phyloP scores from a whole-genome alignment of 2,113 vertebrate species.

The Procavia capensis region DNA sequence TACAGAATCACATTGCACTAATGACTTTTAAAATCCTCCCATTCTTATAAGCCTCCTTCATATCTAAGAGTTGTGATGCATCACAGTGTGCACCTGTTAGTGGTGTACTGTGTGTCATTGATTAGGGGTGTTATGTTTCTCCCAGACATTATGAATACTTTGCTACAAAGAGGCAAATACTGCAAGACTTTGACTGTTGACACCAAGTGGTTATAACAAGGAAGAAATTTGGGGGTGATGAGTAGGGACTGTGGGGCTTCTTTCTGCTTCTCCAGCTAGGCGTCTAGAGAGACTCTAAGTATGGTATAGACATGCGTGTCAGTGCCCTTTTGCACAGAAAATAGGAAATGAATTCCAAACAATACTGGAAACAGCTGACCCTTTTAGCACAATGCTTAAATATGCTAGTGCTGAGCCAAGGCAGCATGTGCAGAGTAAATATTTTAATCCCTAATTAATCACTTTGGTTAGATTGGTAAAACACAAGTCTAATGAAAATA shows the following conservation, averaged over 20 bases:
- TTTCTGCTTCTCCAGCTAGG: constrained; percentile 45
- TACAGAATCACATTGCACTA: background rate
- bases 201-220: constrained; percentile 38
- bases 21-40: background rate
- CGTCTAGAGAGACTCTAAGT: constrained; percentile 82
- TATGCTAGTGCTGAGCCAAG: constrained; percentile 91
- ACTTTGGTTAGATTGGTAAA: constrained; percentile 94
- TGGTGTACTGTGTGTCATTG: background rate
- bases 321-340: constrained; percentile 88
- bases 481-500: constrained; percentile 93
- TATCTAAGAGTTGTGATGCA: accelerated
- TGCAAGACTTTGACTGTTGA: background rate
- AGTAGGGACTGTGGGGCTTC: constrained; percentile 58
- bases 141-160: background rate
- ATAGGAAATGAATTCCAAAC: constrained; percentile 88
- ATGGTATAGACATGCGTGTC: constrained; percentile 85
- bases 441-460: constrained; percentile 95
- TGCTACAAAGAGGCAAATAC: background rate
- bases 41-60: background rate
- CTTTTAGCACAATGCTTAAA: constrained; percentile 91
- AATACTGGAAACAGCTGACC: constrained; percentile 90
- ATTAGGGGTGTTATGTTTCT: background rate
- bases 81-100: background rate
- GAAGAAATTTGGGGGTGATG: constrained; percentile 57
- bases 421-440: constrained; percentile 93